Percentiles rank a stretch among this genome's conserved stretches.
Conservation (phyloP, 2,113 vertebrate species). For the Cranoglanis bouderius region DNA sequence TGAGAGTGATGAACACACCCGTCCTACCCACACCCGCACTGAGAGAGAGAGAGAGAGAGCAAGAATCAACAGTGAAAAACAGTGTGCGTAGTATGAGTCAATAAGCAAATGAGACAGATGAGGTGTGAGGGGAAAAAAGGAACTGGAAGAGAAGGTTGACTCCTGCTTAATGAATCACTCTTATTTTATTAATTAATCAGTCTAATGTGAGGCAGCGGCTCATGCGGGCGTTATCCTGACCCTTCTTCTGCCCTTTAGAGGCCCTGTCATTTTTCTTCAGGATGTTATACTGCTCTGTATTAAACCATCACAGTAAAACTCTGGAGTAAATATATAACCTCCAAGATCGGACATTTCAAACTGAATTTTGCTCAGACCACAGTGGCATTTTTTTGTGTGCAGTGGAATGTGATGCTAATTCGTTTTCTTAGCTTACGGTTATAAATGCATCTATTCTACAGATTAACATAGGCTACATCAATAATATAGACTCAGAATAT, state of each 20-base stretch:
- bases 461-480: background rate
- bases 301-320: background rate
- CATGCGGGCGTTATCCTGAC: background rate
- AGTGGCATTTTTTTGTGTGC: background rate
- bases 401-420: background rate
- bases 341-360: background rate
- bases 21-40: constrained; percentile 96
- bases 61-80: background rate
- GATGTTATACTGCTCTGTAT: background rate
- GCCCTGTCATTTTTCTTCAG: background rate
- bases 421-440: background rate
- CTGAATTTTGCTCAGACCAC: background rate
- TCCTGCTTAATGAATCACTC: constrained; percentile 35
- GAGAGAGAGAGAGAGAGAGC: background rate
- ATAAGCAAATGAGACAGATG: constrained; percentile 16
- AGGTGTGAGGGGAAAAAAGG: background rate
- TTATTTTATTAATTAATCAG: constrained; percentile 32
- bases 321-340: background rate
- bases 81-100: background rate
- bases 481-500: background rate
- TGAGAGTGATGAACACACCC: constrained; percentile 95
- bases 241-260: background rate
- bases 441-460: background rate
- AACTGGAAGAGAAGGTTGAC: background rate
- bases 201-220: constrained; percentile 21